A percentile compares a stretch with the other conserved stretches of the same genome.
phyloP scores from a whole-genome alignment of 2,113 vertebrate genomes.

The Pristiophorus japonicus region DNA sequence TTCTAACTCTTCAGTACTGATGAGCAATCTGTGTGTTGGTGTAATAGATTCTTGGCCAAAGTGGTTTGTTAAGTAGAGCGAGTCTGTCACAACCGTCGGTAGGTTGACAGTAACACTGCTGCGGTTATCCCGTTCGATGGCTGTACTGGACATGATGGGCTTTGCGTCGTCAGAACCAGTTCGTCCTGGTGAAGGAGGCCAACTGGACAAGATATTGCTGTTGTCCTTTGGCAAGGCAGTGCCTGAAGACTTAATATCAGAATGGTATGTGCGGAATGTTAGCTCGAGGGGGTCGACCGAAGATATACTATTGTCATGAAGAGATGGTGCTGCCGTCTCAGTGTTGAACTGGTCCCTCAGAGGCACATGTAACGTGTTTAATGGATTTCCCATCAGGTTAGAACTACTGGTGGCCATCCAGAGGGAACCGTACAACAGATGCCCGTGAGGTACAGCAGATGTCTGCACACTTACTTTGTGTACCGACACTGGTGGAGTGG shows the following conservation, averaged over 20 bases:
- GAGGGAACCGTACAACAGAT: not conserved
- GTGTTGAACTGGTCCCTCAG: not conserved
- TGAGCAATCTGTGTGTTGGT: not conserved
- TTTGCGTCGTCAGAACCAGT: not conserved
- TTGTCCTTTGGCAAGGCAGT: not conserved
- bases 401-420: not conserved
- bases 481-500: not conserved
- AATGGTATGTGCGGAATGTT: not conserved
- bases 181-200: not conserved
- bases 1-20: constrained; percentile 2
- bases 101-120: not conserved
- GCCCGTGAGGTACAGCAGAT: not conserved
- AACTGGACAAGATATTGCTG: not conserved
- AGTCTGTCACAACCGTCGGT: not conserved
- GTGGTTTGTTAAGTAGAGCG: not conserved
- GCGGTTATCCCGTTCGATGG: not conserved
- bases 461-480: not conserved
- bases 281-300: not conserved
- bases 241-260: not conserved
- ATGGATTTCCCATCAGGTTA: not conserved
- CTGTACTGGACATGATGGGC: not conserved
- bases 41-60: too few relatives aligned
- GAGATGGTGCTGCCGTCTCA: not conserved
- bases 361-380: not conserved
- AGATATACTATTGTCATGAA: not conserved